Evolutionary conservation across 92 coral and sea anemone genomes (phyloP).

Genomic region (Diadumene lineata): DNA sequence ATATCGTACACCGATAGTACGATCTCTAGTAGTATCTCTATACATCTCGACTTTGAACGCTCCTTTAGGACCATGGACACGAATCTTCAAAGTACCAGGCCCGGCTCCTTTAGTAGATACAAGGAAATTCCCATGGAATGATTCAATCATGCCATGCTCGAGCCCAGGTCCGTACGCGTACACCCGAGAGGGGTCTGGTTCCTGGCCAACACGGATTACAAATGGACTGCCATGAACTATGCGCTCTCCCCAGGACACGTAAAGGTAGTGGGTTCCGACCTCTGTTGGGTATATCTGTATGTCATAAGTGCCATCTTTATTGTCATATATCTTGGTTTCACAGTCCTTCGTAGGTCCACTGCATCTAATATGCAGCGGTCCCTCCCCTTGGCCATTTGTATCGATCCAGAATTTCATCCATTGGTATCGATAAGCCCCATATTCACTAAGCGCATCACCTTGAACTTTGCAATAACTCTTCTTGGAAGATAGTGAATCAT

Average conservation of each 20-base stretch:
- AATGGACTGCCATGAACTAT: slow-evolving; percentile 97
- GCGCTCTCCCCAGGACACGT: slow-evolving; percentile 90
- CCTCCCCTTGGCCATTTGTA: slow-evolving; percentile 85
- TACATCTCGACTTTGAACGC: slow-evolving; percentile 99
- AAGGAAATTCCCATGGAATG: slow-evolving; percentile 86
- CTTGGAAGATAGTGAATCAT: slow-evolving; percentile 49
- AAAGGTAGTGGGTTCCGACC: slow-evolving; percentile 81
- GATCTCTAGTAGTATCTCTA: slow-evolving; percentile 91
- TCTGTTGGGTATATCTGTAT: slow-evolving; percentile 88
- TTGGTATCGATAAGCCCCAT: slow-evolving; percentile 65
- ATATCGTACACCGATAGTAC: slow-evolving; percentile 85
- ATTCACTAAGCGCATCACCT: slow-evolving; percentile 25
- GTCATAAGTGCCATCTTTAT: slow-evolving; percentile 86
- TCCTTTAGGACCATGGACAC: slow-evolving; percentile 91
- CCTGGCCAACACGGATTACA: slow-evolving; percentile 84
- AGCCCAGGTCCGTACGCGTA: slow-evolving; percentile 87
- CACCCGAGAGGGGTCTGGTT: slow-evolving; percentile 72
- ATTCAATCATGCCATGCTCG: slow-evolving; percentile 73
- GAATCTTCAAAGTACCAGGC: slow-evolving; percentile 95
- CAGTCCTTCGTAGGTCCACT: slow-evolving; percentile 92
- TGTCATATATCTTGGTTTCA: slow-evolving; percentile 89
- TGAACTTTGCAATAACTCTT: slow-evolving; percentile 45
- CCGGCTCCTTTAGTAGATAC: slow-evolving; percentile 99
- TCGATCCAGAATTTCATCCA: slow-evolving; percentile 83
- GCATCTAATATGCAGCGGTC: slow-evolving; percentile 89